Evolutionary conservation across 2,797 vertebrate genomes (phyloP), one percentile per base, ranked within the genome.

Genomic region (Crocidura indochinensis): DNA sequence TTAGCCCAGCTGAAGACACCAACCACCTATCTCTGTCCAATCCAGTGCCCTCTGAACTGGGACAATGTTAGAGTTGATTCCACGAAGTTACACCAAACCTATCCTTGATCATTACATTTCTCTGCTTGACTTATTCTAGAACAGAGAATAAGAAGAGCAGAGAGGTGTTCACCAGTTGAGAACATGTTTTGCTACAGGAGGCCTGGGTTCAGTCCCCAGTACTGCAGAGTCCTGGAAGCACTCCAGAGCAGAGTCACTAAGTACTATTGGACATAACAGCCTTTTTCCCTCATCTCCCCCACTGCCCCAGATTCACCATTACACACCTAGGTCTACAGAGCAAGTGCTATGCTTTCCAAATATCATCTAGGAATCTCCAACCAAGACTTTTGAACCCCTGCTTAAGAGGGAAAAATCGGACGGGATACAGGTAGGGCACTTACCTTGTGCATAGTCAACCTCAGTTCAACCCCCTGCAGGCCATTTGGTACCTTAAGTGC

Each of bases 291-390:
- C 38, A 38, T 2, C 38, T 38, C 38, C 38, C 53, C 56, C 10
- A 51, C 19, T 17, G 53, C 64, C 31, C 31, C 87, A 88, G 69
- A 87, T 53, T 14, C 24, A 87, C 9, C 68, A 76, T 53, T 56
- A 56, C 5, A 62, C 29, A 44, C 73, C 87, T 78, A 68, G 84
- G 75, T 24, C 51, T 71, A 46, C 0, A 73, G 0, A 62, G 24
- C 81, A 76, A 69, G 47, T 84, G 26, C 38, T 14, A 22, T 31
- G 44, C 74, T 78, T 89, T 65, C 56, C 73, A 86, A 87, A 62
- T 15, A n/a, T 93, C 22, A 9, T 49, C 49, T 1, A 10, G 10
- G n/a, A 83, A 6, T 24, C 38, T 46, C 29, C 27, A 69, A 17
- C 10, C 51, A 44, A 1, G 12, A 75, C 75, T 75, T 87, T 65